Evolutionary conservation across 2,113 vertebrate genomes (phyloP).

Genomic region (Myotis yumanensis): DNA sequence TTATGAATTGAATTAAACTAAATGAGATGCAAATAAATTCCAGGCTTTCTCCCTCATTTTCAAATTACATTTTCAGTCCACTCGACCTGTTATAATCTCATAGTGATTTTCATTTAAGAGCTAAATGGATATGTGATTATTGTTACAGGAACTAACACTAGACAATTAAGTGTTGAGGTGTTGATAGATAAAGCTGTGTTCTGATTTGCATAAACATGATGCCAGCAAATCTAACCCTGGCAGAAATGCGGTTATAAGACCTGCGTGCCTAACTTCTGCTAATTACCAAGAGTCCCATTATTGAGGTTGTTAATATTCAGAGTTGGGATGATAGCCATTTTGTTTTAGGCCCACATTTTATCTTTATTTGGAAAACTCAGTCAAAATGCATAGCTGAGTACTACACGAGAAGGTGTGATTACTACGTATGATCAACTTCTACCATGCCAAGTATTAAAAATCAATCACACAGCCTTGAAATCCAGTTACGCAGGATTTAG

Average conservation of each 20-base stretch:
- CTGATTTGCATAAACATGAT: slow-evolving; percentile 89
- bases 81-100: slow-evolving; percentile 90
- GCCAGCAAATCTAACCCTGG: slow-evolving; percentile 84
- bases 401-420: slow-evolving; percentile 70
- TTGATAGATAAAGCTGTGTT: slow-evolving; percentile 88
- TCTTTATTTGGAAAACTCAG: slow-evolving; percentile 82
- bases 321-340: slow-evolving; percentile 82
- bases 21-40: slow-evolving; percentile 89
- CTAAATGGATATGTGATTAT: slow-evolving; percentile 90
- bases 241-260: slow-evolving; percentile 83
- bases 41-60: slow-evolving; percentile 86
- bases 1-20: slow-evolving; percentile 83
- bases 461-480: slow-evolving; percentile 83
- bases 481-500: slow-evolving; percentile 83
- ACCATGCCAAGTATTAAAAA: slow-evolving; percentile 81
- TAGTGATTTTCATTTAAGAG: slow-evolving; percentile 90
- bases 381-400: slow-evolving; percentile 78
- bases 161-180: slow-evolving; percentile 91
- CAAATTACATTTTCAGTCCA: slow-evolving; percentile 90
- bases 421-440: slow-evolving; percentile 81
- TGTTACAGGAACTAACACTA: slow-evolving; percentile 89
- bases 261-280: slow-evolving; percentile 83
- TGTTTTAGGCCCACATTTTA: slow-evolving; percentile 79
- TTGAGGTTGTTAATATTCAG: slow-evolving; percentile 83
- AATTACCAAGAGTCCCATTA: slow-evolving; percentile 85